Evolutionary conservation across 2,888 invertebrate species (phyloP), one percentile per base, ranked within the genome.

Genomic region (Adela reaumurella): DNA sequence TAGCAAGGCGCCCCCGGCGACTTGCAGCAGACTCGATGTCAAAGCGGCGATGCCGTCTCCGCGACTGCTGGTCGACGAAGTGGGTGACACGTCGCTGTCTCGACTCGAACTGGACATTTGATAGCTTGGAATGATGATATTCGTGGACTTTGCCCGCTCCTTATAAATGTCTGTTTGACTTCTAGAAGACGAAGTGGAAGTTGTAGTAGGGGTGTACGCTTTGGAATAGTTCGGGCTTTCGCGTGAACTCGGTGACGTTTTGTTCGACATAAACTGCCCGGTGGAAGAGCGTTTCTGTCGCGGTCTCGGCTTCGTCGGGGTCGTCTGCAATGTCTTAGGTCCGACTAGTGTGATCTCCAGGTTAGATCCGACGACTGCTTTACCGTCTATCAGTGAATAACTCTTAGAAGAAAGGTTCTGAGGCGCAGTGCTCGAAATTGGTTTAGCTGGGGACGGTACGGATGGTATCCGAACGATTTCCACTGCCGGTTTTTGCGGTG

Each of bases 271-370:
- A 53, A 81, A 83, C 58, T 83, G 83, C 0, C 85, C 84, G 47
- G 82, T 79, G 1, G 81, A 71, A 0, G 80, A 70, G 16, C 83
- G 60, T 47, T 83, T 84, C 42, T 81, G 81, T 0, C 74, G 68
- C 1, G 64, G 58, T 19, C 74, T 54, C 3, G 63, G 64, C 2
- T 45, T 49, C 45, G n/a, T 43, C 8, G 18, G 49, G 24, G 17
- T 51, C 0, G 67, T 69, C 3, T 64, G 69, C 44, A 62, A 65
- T 1, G 62, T 62, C 64, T 63, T 66, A 0, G 83, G 80, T 50
- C 77, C 81, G 0, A 89, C 88, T 52, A 89, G 62, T 0, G 89
- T 89, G 19, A 89, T 89, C 61, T 89, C 89, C 48, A 89, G 63
- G 60, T 88, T 88, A 0, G 87, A 84, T 0, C 85, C 84, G 28